These are phyloP conservation scores for Echeneis naucrates DNA, from an alignment of 2,797 vertebrate genomes.

Conservation along the genomic window DNA sequence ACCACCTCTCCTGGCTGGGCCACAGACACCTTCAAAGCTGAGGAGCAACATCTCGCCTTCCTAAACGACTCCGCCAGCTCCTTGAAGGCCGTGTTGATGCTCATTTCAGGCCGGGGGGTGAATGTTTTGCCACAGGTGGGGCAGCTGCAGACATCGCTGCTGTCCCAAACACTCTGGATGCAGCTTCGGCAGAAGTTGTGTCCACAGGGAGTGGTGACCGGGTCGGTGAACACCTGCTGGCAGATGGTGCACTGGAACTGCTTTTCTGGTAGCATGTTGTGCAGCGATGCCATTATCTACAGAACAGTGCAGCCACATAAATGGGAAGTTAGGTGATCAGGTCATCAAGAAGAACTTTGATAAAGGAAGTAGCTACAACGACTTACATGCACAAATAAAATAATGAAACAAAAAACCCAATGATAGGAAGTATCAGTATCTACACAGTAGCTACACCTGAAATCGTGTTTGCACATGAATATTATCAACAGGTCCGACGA, in stretches of 20 bases:
- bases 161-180: slow-evolving; percentile 66
- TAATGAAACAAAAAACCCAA: background rate
- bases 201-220: slow-evolving; percentile 79
- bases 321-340: slow-evolving; percentile 16
- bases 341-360: background rate
- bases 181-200: slow-evolving; percentile 83
- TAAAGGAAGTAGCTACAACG: slow-evolving; percentile 4
- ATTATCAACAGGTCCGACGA: background rate
- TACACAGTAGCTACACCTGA: background rate
- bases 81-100: slow-evolving; percentile 77
- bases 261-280: slow-evolving; percentile 57
- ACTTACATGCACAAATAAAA: too few relatives aligned
- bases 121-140: slow-evolving; percentile 64
- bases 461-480: background rate
- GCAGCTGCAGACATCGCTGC: slow-evolving; percentile 38
- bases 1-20: slow-evolving; percentile 59
- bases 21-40: accelerated
- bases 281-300: slow-evolving; percentile 44
- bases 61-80: slow-evolving; percentile 70
- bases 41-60: slow-evolving; percentile 16
- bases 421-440: too few relatives aligned
- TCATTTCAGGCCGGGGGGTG: slow-evolving; percentile 58
- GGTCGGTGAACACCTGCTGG: slow-evolving; percentile 70
- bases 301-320: background rate
- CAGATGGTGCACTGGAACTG: slow-evolving; percentile 80